These are phyloP conservation scores for Drosophila seclusa DNA, from an alignment of 2,888 invertebrate species.

Conservation along the genomic window DNA sequence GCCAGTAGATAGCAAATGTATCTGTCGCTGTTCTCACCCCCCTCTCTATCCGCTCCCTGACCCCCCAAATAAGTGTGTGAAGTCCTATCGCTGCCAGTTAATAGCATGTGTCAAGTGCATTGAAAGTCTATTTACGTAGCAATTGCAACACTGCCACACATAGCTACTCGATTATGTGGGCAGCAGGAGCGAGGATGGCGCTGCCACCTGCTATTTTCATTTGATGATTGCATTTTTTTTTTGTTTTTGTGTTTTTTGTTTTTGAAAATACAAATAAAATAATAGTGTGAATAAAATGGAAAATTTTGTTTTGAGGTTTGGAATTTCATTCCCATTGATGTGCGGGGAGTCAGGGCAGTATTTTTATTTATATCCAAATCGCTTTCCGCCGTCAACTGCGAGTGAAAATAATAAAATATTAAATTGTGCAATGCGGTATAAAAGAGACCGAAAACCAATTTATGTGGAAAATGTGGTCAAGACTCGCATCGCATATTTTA, in stretches of 20 bases:
- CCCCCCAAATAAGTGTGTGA: neutral
- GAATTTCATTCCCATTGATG: constrained; percentile 47
- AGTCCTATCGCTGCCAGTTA: constrained; percentile 67
- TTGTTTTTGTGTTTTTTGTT: neutral
- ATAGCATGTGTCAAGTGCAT: constrained; percentile 81
- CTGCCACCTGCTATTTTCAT: constrained; percentile 28
- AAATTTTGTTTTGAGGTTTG: constrained; percentile 56
- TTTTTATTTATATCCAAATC: constrained; percentile 9
- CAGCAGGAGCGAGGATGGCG: neutral
- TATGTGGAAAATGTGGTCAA: constrained; percentile 67
- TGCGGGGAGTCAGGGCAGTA: neutral
- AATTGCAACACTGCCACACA: constrained; percentile 60
- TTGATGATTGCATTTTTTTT: constrained; percentile 38
- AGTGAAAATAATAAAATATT: constrained; percentile 6
- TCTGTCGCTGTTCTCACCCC: constrained; percentile 36
- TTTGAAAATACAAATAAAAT: constrained; percentile 14
- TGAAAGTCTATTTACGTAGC: constrained; percentile 80
- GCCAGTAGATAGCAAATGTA: constrained; percentile 36
- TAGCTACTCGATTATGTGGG: neutral
- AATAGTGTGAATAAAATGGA: neutral
- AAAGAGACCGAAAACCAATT: constrained; percentile 19
- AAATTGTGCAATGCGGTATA: constrained; percentile 14
- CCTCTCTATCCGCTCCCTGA: neutral
- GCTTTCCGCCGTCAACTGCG: constrained; percentile 4
- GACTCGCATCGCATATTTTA: constrained; percentile 43